phyloP scores from a whole-genome alignment of 2,797 vertebrate genomes.

The Dryobates pubescens region DNA sequence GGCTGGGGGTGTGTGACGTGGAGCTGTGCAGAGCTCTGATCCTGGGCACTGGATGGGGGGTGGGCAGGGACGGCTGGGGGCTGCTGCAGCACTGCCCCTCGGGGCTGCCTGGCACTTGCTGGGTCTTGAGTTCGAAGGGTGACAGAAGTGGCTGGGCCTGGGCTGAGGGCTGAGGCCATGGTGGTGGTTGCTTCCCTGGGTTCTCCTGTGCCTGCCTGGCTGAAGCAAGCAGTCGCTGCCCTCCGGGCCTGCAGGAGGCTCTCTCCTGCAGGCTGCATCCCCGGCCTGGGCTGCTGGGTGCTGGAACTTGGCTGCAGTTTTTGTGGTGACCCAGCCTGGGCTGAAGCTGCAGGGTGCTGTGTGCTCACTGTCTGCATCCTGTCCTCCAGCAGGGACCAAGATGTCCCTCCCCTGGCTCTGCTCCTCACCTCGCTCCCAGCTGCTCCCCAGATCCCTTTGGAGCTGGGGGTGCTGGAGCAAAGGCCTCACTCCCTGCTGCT shows the following conservation, averaged over 20 bases:
- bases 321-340: not conserved
- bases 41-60: not conserved
- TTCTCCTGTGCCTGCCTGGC: not conserved
- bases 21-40: slow-evolving; percentile 13
- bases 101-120: not conserved
- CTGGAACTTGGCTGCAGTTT: not conserved
- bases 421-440: not conserved
- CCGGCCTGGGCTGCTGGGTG: not conserved
- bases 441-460: not conserved
- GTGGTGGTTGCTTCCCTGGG: not conserved
- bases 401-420: not conserved
- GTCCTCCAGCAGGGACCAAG: fast-evolving
- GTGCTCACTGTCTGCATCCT: not conserved
- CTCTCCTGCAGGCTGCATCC: fast-evolving
- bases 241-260: not conserved
- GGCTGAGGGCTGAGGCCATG: not conserved
- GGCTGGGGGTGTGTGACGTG: not conserved
- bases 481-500: not conserved
- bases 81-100: not conserved
- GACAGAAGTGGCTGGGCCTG: not conserved
- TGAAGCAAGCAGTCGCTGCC: not conserved
- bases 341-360: not conserved
- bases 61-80: not conserved
- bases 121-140: fast-evolving
- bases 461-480: not conserved